Base-by-base conservation (phyloP, 2,888 invertebrate species). In the Deilephila porcellus region DNA sequence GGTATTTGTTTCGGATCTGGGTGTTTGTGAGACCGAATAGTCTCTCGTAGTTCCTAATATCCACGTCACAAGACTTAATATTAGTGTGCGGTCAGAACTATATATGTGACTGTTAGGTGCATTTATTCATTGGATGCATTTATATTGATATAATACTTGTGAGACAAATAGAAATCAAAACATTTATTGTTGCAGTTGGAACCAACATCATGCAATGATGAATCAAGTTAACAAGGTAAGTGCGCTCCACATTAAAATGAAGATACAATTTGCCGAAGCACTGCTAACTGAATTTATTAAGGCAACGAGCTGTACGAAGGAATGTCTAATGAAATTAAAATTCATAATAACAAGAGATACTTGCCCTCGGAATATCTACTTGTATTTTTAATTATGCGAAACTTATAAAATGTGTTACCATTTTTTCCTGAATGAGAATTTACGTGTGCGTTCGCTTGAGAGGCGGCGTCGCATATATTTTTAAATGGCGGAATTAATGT, bases 201-300 rank as follows among this genome's bases (percentile, higher is more conserved):
- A 53, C 6, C 8, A 25, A 59, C 63, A 17, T 19, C 63, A 32
- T 67, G 25, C 62, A 74, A 70, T 70, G 67, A 60, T 72, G 25
- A 64, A 73, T 70, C 59, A 56, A 70, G 64, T 75, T 63, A 20
- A 71, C 19, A 72, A 74, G 76, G 77, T 79, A 80, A 80, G 81
- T 80, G 80, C 37, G 14, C 37, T 59, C 59, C 17, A 20, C 29
- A 59, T 64, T 59, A 67, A 67, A 73, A 34, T 67, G 20, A 59
- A 67, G 59, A 8, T 56, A 64, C 1, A 63, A 63, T 53, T 34
- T 53, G 3, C 62, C 17, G 64, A 72, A 64, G 56, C 7, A 56
- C 17, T 37, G 59, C 56, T 67, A 25, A 59, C 7, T 73, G 37
- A 64, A 67, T 67, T 73, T 73, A 59, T 59, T 20, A 73, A 32